Evolutionary conservation across 2,113 vertebrate species (phyloP), one percentile per base, ranked within the genome.

Genomic region (Phalacrocorax pelagicus): DNA sequence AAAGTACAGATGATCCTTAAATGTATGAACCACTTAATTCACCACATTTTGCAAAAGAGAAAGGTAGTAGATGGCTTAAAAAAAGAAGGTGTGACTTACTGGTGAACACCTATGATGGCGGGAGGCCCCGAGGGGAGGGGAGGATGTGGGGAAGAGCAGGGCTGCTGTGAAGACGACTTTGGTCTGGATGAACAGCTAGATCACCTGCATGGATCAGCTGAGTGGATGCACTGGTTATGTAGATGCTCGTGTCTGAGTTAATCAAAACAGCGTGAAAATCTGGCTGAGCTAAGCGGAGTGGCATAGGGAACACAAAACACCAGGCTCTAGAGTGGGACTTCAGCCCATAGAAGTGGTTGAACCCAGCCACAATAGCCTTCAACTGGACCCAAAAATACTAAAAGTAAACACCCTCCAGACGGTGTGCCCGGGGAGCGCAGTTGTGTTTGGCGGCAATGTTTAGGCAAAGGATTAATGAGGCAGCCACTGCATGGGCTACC

Each of bases 341-440:
- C 38, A 44, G 52, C 10, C 34, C 54, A 51, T 0, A 47, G 40
- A 55, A 20, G n/a, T 47, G 10, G 13, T 36, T 30, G 73, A 75
- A 19, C 20, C 12, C 19, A 46, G n/a, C 11, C 49, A 87, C 42
- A 58, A 18, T 21, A 84, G 16, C 18, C 13, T 81, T 54, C 0
- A 0, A 54, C 5, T 23, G 8, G 14, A 51, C 27, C 10, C n/a
- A 38, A 46, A 81, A 63, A 14, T 6, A 36, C 10, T 63, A 12
- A 61, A 57, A 29, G 7, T 15, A 59, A 81, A 75, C 21, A 15
- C 2, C 20, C 11, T 57, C 4, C 46, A 58, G 29, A 30, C 0
- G 5, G 26, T 8, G 4, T 2, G 2, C 14, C 9, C 1, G 0
- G 38, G 18, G 12, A 75, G 5, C 2, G 0, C 7, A 10, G 24